A percentile compares a stretch with the other conserved stretches of the same genome.
These are phyloP conservation scores for Harmothoe impar DNA, from an alignment of 2,888 invertebrate genomes.

Conservation along the genomic window DNA sequence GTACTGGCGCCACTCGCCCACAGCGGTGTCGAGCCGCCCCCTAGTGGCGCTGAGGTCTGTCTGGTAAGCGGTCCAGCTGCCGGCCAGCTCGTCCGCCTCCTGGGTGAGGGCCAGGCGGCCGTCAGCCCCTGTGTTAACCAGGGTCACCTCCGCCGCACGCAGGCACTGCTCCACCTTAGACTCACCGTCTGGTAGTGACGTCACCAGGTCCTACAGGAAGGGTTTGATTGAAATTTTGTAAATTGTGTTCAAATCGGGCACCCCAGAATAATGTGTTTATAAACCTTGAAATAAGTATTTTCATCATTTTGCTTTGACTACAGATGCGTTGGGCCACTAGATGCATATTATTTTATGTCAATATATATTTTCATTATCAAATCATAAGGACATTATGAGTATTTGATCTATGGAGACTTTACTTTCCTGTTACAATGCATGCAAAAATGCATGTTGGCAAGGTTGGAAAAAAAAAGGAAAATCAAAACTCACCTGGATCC, in stretches of 20 bases:
- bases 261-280: not conserved
- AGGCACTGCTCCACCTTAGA: conserved; percentile 88
- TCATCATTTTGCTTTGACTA: too few relatives aligned
- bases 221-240: too few relatives aligned
- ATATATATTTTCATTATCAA: not conserved
- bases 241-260: not conserved
- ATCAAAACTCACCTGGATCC: conserved; percentile 79
- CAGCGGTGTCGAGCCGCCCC: conserved; percentile 88
- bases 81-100: conserved; percentile 94
- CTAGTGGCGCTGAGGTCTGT: conserved; percentile 75
- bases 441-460: too few relatives aligned
- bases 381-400: too few relatives aligned
- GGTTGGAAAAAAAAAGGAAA: too few relatives aligned
- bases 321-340: too few relatives aligned
- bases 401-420: too few relatives aligned
- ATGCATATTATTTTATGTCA: too few relatives aligned
- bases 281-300: too few relatives aligned
- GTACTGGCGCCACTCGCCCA: conserved; percentile 94
- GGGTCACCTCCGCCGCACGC: conserved; percentile 85
- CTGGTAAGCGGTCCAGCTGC: conserved; percentile 89
- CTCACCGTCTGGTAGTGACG: conserved; percentile 84
- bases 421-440: too few relatives aligned
- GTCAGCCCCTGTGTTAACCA: conserved; percentile 86
- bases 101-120: conserved; percentile 85
- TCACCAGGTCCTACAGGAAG: conserved; percentile 85